Evolutionary conservation across 2,113 vertebrate genomes (phyloP).

Genomic region (Anoplopoma fimbria): DNA sequence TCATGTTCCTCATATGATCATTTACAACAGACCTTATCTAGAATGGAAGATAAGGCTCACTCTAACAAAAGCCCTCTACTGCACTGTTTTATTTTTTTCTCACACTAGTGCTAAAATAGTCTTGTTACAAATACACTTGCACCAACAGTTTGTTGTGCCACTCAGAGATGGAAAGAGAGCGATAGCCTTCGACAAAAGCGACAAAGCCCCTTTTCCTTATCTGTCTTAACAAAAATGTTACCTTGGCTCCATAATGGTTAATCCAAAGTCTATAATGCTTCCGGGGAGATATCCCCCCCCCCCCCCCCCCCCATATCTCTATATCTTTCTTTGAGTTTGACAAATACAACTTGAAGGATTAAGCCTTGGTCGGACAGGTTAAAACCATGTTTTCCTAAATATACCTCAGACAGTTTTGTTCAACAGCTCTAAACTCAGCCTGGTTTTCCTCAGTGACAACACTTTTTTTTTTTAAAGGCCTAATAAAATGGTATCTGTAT

Average conservation of each 20-base stretch:
- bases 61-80: slow-evolving; percentile 10
- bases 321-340: neutral
- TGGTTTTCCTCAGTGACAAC: neutral
- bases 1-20: slow-evolving; percentile 40
- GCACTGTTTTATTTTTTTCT: slow-evolving; percentile 15
- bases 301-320: neutral
- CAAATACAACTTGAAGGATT: neutral
- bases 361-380: neutral
- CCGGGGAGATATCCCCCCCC: neutral
- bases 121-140: slow-evolving; percentile 10
- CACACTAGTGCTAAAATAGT: slow-evolving; percentile 1
- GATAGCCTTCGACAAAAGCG: neutral
- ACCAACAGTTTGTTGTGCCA: slow-evolving; percentile 4
- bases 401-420: no score
- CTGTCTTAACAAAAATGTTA: neutral
- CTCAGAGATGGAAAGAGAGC: neutral
- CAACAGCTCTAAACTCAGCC: neutral
- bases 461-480: slow-evolving; percentile 2
- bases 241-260: neutral
- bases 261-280: neutral
- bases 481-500: neutral
- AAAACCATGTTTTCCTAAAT: neutral
- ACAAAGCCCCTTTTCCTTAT: slow-evolving; percentile 17
- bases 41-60: slow-evolving; percentile 38
- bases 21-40: slow-evolving; percentile 54